Conservation (phyloP, 2,888 invertebrate species). For the Onchidella celtica region DNA sequence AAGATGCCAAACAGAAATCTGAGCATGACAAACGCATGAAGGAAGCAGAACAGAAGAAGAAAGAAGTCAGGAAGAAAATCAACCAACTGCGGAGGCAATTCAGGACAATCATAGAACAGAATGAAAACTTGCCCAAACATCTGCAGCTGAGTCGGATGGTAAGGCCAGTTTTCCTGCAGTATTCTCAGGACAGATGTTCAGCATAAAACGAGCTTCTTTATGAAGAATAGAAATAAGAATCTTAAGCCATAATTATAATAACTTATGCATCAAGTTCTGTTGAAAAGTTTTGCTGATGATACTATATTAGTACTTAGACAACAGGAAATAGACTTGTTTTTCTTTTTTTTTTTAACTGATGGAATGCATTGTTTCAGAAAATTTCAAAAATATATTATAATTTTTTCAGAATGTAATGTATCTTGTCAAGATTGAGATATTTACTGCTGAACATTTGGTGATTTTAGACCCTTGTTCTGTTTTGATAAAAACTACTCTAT, state of each 20-base stretch:
- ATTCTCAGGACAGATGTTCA: not conserved
- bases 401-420: too few relatives aligned
- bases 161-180: conserved; percentile 40
- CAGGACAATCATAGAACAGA: conserved; percentile 75
- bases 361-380: too few relatives aligned
- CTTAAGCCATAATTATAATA: too few relatives aligned
- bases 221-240: too few relatives aligned
- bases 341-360: not conserved
- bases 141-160: conserved; percentile 74
- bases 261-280: too few relatives aligned
- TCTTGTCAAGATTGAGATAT: too few relatives aligned
- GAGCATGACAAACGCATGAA: conserved; percentile 79
- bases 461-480: too few relatives aligned
- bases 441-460: too few relatives aligned
- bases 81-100: conserved; percentile 77
- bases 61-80: conserved; percentile 73
- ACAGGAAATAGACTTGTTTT: not conserved
- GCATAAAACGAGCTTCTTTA: not conserved
- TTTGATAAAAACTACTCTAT: too few relatives aligned
- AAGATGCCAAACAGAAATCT: conserved; percentile 80
- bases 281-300: too few relatives aligned
- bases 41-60: conserved; percentile 79
- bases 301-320: too few relatives aligned
- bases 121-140: conserved; percentile 73
- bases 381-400: too few relatives aligned